Conservation (phyloP, 2,888 invertebrate species). For the Psococerastis gibbosa region DNA sequence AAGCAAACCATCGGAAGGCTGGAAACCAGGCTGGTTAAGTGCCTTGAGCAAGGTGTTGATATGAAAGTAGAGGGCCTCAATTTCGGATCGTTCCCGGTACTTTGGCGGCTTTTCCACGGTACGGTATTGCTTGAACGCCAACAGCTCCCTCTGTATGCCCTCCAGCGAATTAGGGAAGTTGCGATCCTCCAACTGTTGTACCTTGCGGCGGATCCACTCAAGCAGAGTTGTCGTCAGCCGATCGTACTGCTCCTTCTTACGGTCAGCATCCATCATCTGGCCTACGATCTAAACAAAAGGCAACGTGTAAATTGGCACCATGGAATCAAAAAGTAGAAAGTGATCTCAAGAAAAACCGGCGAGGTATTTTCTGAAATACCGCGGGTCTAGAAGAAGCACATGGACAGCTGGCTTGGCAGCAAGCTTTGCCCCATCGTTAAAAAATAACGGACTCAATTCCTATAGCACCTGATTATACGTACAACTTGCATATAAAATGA, state of each 20-base stretch:
- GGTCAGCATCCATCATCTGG: constrained; percentile 89
- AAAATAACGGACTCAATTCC: no score
- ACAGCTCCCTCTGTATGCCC: constrained; percentile 77
- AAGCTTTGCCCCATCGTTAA: constrained; percentile 10
- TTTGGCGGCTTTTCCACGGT: constrained; percentile 97
- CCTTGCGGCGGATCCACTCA: constrained; percentile 84
- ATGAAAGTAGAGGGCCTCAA: constrained; percentile 89
- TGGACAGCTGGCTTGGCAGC: constrained; percentile 4
- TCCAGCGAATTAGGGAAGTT: constrained; percentile 87
- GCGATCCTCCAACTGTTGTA: constrained; percentile 59
- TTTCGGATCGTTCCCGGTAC: constrained; percentile 93
- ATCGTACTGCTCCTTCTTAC: constrained; percentile 78
- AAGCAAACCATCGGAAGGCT: constrained; percentile 72
- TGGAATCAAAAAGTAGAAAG: no score
- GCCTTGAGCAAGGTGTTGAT: constrained; percentile 93
- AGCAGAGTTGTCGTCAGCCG: constrained; percentile 64
- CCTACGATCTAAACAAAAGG: constrained; percentile 91
- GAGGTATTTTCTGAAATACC: not conserved
- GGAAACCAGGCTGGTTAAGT: constrained; percentile 71
- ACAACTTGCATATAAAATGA: no score
- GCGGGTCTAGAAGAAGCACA: not conserved
- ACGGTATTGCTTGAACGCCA: constrained; percentile 85
- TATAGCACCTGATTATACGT: no score
- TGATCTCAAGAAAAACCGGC: not conserved
- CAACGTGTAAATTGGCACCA: no score